These are phyloP conservation scores for Ditylenchus dipsaci DNA, from an alignment of 1,140 invertebrate species.

Conservation along the genomic window DNA sequence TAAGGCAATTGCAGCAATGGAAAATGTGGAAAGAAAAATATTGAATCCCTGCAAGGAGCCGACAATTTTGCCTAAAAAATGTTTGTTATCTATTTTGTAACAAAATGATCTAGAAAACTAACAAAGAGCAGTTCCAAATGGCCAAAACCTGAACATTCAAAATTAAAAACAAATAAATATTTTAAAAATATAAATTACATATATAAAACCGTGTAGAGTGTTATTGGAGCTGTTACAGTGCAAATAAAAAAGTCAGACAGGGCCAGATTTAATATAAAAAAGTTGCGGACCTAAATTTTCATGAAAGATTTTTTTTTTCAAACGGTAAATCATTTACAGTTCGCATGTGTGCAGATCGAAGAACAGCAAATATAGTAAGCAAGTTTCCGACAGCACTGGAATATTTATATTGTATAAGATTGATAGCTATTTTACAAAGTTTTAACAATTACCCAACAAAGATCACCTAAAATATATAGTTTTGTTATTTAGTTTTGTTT, in stretches of 20 bases:
- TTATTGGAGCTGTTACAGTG: slow-evolving; percentile 57
- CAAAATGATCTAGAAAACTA: too few species aligned
- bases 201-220: slow-evolving; percentile 55
- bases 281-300: slow-evolving; percentile 41
- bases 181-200: slow-evolving; percentile 10
- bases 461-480: slow-evolving; percentile 7
- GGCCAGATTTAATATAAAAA: slow-evolving; percentile 56
- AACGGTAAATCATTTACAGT: slow-evolving; percentile 1
- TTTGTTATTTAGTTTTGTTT: too few species aligned
- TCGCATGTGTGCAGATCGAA: slow-evolving; percentile 51
- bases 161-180: background rate
- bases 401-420: slow-evolving; percentile 3
- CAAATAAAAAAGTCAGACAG: slow-evolving; percentile 57
- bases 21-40: slow-evolving; percentile 60
- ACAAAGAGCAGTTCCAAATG: slow-evolving; percentile 55
- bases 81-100: too few species aligned
- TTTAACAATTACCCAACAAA: slow-evolving; percentile 47
- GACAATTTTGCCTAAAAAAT: slow-evolving; percentile 38
- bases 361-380: slow-evolving; percentile 50
- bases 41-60: slow-evolving; percentile 57
- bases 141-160: slow-evolving; percentile 44
- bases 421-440: too few species aligned
- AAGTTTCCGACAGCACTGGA: slow-evolving; percentile 49
- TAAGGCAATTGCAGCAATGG: slow-evolving; percentile 59
- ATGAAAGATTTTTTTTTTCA: slow-evolving; percentile 5